Conservation (phyloP, 2,888 invertebrate genomes). For the Idaea dimidiata region DNA sequence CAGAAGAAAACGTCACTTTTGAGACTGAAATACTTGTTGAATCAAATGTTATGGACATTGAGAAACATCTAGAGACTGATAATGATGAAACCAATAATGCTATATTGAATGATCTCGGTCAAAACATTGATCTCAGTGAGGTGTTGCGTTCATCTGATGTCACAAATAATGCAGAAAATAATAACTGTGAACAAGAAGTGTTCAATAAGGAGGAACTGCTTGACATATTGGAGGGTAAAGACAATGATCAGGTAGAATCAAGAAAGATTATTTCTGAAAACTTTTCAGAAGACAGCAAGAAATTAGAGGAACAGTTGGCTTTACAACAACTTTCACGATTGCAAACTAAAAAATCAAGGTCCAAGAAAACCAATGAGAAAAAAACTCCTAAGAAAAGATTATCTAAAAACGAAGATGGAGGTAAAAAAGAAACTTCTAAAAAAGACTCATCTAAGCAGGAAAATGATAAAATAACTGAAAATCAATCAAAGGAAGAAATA, state of each 20-base stretch:
- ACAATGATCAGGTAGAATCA: conserved; percentile 40
- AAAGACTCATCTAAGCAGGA: conserved; percentile 26
- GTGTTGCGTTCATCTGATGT: conserved; percentile 61
- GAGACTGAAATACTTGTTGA: conserved; percentile 71
- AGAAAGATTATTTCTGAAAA: conserved; percentile 28
- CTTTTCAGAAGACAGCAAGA: conserved; percentile 36
- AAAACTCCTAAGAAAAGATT: conserved; percentile 17
- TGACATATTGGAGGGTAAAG: conserved; percentile 72
- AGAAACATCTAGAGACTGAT: conserved; percentile 35
- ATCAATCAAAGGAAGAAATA: conserved; percentile 5
- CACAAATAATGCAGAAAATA: conserved; percentile 58
- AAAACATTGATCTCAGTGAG: conserved; percentile 68
- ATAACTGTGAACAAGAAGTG: conserved; percentile 65
- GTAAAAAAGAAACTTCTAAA: conserved; percentile 23
- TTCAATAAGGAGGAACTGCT: conserved; percentile 73
- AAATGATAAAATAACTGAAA: conserved; percentile 8
- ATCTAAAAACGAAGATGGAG: conserved; percentile 29
- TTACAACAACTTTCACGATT: conserved; percentile 62
- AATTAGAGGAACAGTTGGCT: conserved; percentile 58
- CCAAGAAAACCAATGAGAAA: conserved; percentile 26
- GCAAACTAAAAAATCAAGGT: conserved; percentile 32
- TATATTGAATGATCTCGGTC: conserved; percentile 60
- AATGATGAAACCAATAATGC: conserved; percentile 41
- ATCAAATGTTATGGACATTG: conserved; percentile 51
- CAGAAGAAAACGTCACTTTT: conserved; percentile 52